These are phyloP conservation scores for Habroteleia sp. DNA, from an alignment of 2,888 invertebrate genomes.

Conservation along the genomic window DNA sequence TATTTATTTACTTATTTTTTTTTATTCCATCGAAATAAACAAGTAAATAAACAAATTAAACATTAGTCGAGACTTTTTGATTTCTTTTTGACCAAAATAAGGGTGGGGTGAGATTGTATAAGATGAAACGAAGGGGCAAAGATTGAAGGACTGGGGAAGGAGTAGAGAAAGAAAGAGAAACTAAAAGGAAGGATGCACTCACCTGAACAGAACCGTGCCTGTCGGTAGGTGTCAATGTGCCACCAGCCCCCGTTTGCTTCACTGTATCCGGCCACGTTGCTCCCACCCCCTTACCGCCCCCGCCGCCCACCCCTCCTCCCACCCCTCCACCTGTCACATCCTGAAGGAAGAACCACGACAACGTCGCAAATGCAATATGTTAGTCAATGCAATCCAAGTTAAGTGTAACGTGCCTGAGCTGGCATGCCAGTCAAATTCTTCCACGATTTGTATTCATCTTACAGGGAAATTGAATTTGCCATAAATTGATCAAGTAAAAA, in stretches of 20 bases:
- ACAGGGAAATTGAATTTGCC: too few species aligned
- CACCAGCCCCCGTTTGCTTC: slow-evolving; percentile 89
- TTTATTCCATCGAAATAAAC: too few species aligned
- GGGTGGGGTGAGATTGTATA: too few species aligned
- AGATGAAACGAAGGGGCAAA: too few species aligned
- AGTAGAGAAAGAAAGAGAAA: slow-evolving; percentile 16
- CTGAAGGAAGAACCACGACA: slow-evolving; percentile 79
- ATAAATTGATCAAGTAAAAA: too few species aligned
- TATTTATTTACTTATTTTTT: too few species aligned
- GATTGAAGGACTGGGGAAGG: background rate
- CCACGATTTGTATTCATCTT: too few species aligned
- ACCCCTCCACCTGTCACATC: slow-evolving; percentile 77
- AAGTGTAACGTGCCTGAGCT: slow-evolving; percentile 38
- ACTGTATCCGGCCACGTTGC: slow-evolving; percentile 92
- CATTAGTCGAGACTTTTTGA: too few species aligned
- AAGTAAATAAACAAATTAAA: too few species aligned
- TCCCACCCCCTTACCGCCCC: slow-evolving; percentile 87
- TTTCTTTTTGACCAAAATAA: too few species aligned
- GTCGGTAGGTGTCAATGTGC: slow-evolving; percentile 95
- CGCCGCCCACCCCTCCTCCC: slow-evolving; percentile 75
- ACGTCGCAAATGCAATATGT: slow-evolving; percentile 76
- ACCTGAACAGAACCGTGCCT: slow-evolving; percentile 98
- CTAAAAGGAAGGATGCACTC: slow-evolving; percentile 74
- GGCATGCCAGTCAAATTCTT: slow-evolving; percentile 28
- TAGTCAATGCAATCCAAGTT: slow-evolving; percentile 68